Evolutionary conservation across 2,113 vertebrate genomes (phyloP), one percentile per base, ranked within the genome.

Genomic region (Lucifuga dentata): DNA sequence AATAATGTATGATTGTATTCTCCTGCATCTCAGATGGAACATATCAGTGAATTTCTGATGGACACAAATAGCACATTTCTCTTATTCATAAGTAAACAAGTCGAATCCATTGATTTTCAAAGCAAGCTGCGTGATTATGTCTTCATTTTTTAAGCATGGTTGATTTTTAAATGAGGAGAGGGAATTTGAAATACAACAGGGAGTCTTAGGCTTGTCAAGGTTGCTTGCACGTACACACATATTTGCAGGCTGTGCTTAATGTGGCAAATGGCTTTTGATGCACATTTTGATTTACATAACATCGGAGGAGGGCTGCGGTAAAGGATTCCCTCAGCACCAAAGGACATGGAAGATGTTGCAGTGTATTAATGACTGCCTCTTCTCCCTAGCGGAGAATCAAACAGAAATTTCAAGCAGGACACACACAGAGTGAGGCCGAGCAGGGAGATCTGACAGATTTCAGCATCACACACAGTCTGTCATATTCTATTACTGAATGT

Each of bases 181-280:
- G 89, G 89, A 84, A 82, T 87, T 84, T 74, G 48, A 83, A 77
- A 88, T 86, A 84, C 90, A 88, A 86, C 76, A 23, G 87, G 85
- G 88, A 89, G 74, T 85, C 67, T 64, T 80, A 23, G 60, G 55
- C 87, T 88, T 76, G 87, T 89, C 85, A 88, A 89, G 86, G 87
- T 88, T 91, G 87, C 86, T 72, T 83, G 86, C 83, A 79, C 73
- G 78, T 81, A 84, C 85, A 86, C 85, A 86, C 77, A 84, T 77
- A 89, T 88, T 86, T 83, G 67, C 83, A 53, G 82, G 73, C 81
- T 78, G 68, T 41, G 75, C 83, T 86, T 91, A 89, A 90, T 85
- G 79, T 89, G 85, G 88, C 88, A 89, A 91, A 91, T 89, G 84
- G 80, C 73, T 90, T 89, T 89, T 90, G 86, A 91, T 90, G 87